Percentiles rank a stretch among this genome's conserved stretches.
phyloP scores from a whole-genome alignment of 1,140 invertebrate genomes.

The Atta texana region DNA sequence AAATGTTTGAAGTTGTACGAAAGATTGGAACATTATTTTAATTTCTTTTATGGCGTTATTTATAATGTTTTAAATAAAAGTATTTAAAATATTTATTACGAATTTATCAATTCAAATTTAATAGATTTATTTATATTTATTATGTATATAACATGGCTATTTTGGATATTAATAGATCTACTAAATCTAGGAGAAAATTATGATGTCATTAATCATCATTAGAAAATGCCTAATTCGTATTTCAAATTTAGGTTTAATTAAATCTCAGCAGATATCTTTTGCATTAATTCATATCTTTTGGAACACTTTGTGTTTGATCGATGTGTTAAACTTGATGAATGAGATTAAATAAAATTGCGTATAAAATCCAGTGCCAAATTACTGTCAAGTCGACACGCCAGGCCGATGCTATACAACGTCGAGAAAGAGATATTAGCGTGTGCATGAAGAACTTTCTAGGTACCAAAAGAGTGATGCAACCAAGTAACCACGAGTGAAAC shows the following conservation, averaged over 20 bases:
- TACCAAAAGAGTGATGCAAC: conserved; percentile 80
- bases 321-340: not conserved
- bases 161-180: not conserved
- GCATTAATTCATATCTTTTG: not conserved
- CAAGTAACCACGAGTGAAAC: conserved; percentile 80
- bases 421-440: conserved; percentile 76
- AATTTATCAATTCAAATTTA: not conserved
- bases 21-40: not conserved
- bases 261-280: too few species aligned
- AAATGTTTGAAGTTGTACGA: not conserved
- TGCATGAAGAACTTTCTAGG: conserved; percentile 81
- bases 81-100: not conserved
- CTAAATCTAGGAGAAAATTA: not conserved
- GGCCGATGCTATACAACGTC: conserved; percentile 71
- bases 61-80: not conserved
- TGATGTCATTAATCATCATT: not conserved
- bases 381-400: conserved; percentile 74
- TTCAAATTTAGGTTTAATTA: too few species aligned
- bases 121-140: not conserved
- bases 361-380: not conserved
- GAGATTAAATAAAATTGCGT: conserved; percentile 36
- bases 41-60: not conserved
- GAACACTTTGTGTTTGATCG: not conserved
- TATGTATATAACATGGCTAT: not conserved
- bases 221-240: not conserved